Evolutionary conservation across 2,113 vertebrate genomes (phyloP).

Genomic region (Pluvianellus socialis): DNA sequence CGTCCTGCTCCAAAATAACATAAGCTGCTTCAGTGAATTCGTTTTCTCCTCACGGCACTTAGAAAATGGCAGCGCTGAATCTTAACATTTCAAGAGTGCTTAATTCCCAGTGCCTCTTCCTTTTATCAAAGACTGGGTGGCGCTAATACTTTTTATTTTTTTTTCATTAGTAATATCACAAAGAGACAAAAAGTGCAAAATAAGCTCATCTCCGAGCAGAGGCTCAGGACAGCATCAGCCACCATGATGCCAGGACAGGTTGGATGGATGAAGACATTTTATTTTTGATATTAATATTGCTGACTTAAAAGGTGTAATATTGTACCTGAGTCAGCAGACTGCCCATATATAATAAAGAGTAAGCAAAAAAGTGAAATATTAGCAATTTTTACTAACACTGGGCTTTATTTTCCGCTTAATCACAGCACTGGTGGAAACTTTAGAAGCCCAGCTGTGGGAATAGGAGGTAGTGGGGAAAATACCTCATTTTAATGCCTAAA

Average conservation of each 20-base stretch:
- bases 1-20: too few species aligned
- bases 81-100: rapidly evolving
- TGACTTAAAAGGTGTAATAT: not conserved
- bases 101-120: not conserved
- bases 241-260: not conserved
- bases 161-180: not conserved
- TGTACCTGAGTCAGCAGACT: rapidly evolving
- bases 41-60: not conserved
- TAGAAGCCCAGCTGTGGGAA: rapidly evolving
- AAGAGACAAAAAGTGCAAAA: not conserved
- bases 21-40: too few species aligned
- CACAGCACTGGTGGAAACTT: rapidly evolving
- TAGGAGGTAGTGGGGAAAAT: rapidly evolving
- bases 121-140: not conserved
- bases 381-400: not conserved
- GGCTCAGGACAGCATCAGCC: not conserved
- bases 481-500: not conserved
- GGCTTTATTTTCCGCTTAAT: not conserved
- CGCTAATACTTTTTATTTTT: not conserved
- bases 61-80: not conserved
- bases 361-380: not conserved
- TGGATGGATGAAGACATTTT: not conserved
- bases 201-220: not conserved
- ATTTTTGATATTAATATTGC: not conserved
- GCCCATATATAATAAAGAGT: not conserved